phyloP scores from a whole-genome alignment of 2,797 vertebrate species.

The Vultur gryphus region DNA sequence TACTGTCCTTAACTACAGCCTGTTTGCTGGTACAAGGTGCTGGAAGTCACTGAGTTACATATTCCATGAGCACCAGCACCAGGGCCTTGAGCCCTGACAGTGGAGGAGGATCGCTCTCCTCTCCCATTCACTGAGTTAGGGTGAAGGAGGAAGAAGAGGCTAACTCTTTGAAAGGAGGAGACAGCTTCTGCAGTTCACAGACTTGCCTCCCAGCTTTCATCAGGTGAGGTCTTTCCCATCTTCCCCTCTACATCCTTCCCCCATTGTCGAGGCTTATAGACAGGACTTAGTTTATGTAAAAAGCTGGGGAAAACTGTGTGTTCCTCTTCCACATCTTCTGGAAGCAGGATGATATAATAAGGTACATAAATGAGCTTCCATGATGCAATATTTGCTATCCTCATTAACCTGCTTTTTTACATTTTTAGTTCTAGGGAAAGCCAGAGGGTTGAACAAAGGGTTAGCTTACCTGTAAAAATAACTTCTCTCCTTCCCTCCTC shows the following conservation, averaged over 20 bases:
- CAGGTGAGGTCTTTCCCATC: neutral
- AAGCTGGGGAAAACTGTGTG: neutral
- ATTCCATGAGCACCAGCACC: neutral
- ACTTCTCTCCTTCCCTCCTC: neutral
- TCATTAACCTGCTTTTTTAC: neutral
- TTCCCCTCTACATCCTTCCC: neutral
- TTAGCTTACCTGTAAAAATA: neutral
- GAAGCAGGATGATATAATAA: neutral
- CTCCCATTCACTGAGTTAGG: neutral
- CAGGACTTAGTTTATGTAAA: neutral
- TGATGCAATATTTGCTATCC: neutral
- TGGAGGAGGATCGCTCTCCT: neutral
- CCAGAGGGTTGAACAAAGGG: neutral
- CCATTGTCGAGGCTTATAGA: neutral
- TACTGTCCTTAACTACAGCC: neutral
- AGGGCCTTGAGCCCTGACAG: neutral
- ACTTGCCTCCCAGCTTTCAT: neutral
- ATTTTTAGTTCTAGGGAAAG: neutral
- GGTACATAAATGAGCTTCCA: neutral
- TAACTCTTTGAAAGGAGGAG: neutral
- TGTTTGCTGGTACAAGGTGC: neutral
- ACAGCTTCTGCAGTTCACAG: neutral
- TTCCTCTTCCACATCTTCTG: neutral
- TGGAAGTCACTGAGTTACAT: neutral
- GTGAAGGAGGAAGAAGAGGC: neutral